Evolutionary conservation across 2,113 vertebrate species (phyloP).

Genomic region (Hiodon tergisus): DNA sequence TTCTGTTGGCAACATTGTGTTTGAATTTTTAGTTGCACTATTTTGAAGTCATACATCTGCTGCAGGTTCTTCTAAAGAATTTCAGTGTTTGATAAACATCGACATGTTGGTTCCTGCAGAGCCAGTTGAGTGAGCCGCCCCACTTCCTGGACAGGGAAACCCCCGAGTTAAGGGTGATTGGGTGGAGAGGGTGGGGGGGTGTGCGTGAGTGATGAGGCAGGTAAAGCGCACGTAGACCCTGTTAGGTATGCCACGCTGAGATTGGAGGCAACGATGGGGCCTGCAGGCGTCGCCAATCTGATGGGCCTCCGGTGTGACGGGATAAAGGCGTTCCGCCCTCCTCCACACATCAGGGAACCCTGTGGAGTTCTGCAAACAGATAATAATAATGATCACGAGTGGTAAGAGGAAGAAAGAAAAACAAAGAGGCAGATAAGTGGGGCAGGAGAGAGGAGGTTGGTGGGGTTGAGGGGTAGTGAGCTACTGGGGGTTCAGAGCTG

Average conservation of each 20-base stretch:
- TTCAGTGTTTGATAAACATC: neutral
- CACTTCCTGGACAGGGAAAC: slow-evolving; percentile 16
- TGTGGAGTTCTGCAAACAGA: neutral
- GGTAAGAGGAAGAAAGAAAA: neutral
- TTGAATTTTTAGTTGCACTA: too few relatives aligned
- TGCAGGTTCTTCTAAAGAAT: slow-evolving; percentile 9
- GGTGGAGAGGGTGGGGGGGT: neutral
- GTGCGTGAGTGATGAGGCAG: neutral
- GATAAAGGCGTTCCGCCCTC: slow-evolving; percentile 23
- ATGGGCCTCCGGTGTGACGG: slow-evolving; percentile 23
- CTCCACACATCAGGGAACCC: neutral
- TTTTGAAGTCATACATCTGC: neutral
- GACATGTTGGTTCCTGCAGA: slow-evolving; percentile 16
- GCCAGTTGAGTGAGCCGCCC: neutral
- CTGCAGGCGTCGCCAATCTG: slow-evolving; percentile 22
- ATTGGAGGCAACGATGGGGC: slow-evolving; percentile 26
- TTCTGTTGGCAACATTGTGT: too few relatives aligned
- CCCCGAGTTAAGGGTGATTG: slow-evolving; percentile 1
- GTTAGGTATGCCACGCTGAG: slow-evolving; percentile 11
- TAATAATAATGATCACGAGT: neutral
- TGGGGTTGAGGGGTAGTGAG: neutral
- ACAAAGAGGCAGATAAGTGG: neutral
- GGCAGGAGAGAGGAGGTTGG: neutral
- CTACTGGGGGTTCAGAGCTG: neutral
- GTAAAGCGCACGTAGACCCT: neutral